Evolutionary conservation across 2,797 vertebrate genomes (phyloP).

Genomic region (Neosilurus mollespiculum): DNA sequence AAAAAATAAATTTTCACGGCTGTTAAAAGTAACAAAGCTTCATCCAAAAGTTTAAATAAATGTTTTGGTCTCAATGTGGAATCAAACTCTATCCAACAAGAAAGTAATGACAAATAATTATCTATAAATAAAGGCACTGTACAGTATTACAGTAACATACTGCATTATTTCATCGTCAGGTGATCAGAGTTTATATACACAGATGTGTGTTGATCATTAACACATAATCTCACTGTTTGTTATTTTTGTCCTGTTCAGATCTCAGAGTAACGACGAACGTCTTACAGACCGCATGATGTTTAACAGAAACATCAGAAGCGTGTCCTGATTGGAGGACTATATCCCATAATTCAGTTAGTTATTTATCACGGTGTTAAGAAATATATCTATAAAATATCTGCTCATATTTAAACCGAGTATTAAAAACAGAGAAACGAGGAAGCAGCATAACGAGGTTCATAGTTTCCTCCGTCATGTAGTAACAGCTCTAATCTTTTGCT

Average conservation of each 20-base stretch:
- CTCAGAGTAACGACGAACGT: background rate
- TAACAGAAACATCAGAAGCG: background rate
- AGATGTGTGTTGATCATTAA: conserved; percentile 56
- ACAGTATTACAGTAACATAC: conserved; percentile 65
- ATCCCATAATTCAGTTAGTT: conserved; percentile 61
- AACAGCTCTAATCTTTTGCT: background rate
- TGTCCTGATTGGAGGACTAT: background rate
- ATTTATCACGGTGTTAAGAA: background rate
- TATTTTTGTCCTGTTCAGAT: background rate
- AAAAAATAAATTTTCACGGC: conserved; percentile 11
- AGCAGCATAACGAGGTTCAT: background rate
- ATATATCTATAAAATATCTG: background rate
- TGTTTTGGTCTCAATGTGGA: conserved; percentile 8
- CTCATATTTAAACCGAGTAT: background rate
- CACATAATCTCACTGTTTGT: background rate
- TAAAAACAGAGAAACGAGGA: background rate
- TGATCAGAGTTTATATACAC: background rate
- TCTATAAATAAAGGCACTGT: conserved; percentile 37
- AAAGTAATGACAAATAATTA: conserved; percentile 18
- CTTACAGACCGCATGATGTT: background rate
- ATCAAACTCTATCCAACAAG: background rate
- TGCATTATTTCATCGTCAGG: conserved; percentile 37
- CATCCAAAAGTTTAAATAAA: background rate
- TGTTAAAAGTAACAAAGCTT: conserved; percentile 31
- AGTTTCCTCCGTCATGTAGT: too few species aligned